These are phyloP conservation scores for Hycleus cichorii DNA, from an alignment of 1,140 invertebrate genomes.

Conservation along the genomic window DNA sequence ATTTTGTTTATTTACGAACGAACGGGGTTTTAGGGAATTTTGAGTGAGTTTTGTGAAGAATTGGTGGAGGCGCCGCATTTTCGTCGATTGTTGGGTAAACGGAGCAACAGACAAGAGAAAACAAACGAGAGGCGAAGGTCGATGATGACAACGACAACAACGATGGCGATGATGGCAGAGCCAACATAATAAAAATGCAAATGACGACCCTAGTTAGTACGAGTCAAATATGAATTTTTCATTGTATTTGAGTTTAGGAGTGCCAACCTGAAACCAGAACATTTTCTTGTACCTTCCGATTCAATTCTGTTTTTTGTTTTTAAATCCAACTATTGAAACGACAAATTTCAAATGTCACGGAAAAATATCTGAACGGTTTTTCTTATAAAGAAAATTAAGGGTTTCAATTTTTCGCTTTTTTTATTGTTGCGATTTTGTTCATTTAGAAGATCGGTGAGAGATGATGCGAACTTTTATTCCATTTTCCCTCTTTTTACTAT, in stretches of 20 bases:
- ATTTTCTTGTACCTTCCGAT: neutral
- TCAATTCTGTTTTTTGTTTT: neutral
- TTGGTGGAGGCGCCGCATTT: constrained; percentile 1
- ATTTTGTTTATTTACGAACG: no score
- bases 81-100: constrained; percentile 22
- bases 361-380: constrained; percentile 15
- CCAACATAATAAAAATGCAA: constrained; percentile 26
- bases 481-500: constrained; percentile 2
- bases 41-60: neutral
- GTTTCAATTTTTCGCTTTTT: constrained; percentile 5
- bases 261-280: constrained; percentile 3
- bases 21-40: no score
- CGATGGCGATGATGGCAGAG: neutral
- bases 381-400: constrained; percentile 13
- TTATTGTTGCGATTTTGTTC: constrained; percentile 13
- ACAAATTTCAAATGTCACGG: neutral
- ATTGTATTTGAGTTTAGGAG: constrained; percentile 18
- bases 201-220: constrained; percentile 23
- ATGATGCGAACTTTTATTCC: neutral
- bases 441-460: constrained; percentile 1
- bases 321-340: neutral
- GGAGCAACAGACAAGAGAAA: constrained; percentile 19
- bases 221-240: constrained; percentile 26
- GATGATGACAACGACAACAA: neutral
- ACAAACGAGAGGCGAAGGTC: constrained; percentile 15